A percentile compares a stretch with the other conserved stretches of the same genome.
These are phyloP conservation scores for Idris sp. DNA, from an alignment of 1,140 invertebrate genomes.

Conservation along the genomic window DNA sequence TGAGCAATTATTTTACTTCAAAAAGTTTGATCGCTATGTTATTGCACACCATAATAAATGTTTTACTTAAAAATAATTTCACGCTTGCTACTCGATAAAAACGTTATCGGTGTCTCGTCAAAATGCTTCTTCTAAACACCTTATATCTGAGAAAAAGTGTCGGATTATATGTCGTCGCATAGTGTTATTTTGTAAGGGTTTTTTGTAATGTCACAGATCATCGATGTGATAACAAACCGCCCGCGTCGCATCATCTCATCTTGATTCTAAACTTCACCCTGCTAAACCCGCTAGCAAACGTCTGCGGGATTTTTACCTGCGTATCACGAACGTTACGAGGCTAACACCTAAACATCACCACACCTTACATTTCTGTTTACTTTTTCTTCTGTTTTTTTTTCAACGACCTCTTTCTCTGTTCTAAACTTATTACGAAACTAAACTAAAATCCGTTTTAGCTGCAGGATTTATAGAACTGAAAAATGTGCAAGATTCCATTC, in stretches of 20 bases:
- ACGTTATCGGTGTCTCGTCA: constrained; percentile 46
- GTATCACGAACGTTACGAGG: constrained; percentile 66
- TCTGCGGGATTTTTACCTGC: constrained; percentile 68
- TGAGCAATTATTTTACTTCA: no score
- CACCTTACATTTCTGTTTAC: constrained; percentile 44
- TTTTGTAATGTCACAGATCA: constrained; percentile 72
- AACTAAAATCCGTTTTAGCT: constrained; percentile 19
- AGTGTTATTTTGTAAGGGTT: constrained; percentile 62
- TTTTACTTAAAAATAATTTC: constrained; percentile 53
- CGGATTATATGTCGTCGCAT: constrained; percentile 64
- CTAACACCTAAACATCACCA: constrained; percentile 65
- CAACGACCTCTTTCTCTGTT: constrained; percentile 28
- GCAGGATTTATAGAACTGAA: constrained; percentile 10
- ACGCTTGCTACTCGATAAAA: constrained; percentile 59
- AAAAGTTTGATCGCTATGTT: no score
- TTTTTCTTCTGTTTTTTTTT: constrained; percentile 29
- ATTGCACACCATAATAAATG: constrained; percentile 43
- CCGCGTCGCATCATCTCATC: constrained; percentile 69
- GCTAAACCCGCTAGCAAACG: constrained; percentile 66
- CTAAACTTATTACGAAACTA: constrained; percentile 45
- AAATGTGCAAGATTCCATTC: constrained; percentile 19
- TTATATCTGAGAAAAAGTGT: constrained; percentile 63
- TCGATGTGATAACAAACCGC: constrained; percentile 69
- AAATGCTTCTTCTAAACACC: constrained; percentile 51
- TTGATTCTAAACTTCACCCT: constrained; percentile 68